Evolutionary conservation across 1,140 invertebrate species (phyloP).

Genomic region (Popillia japonica): DNA sequence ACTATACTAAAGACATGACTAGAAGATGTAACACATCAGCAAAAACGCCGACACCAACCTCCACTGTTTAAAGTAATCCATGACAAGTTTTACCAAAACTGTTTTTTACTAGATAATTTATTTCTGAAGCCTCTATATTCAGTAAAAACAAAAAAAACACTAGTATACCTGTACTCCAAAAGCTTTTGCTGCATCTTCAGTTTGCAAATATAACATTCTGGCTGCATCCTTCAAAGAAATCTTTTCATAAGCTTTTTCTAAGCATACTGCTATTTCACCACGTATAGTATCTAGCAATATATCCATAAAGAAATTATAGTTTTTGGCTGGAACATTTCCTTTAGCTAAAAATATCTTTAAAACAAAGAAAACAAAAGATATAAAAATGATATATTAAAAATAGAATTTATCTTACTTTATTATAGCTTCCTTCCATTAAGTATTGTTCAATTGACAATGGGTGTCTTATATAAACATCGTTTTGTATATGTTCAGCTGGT

Average conservation of each 20-base stretch:
- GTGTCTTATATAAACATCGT: conserved; percentile 94
- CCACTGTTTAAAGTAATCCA: no score
- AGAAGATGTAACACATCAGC: no score
- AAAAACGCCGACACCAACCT: no score
- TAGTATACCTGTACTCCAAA: conserved; percentile 77
- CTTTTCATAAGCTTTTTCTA: conserved; percentile 95
- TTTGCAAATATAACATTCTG: conserved; percentile 87
- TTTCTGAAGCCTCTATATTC: no score
- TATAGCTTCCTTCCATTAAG: conserved; percentile 99
- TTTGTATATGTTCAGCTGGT: conserved; percentile 91
- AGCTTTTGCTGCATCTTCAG: conserved; percentile 77
- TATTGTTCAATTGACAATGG: conserved; percentile 97
- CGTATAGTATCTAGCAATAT: conserved; percentile 94
- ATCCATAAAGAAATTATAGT: conserved; percentile 97
- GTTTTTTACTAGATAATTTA: no score
- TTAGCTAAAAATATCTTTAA: conserved; percentile 81
- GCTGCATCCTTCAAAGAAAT: conserved; percentile 89
- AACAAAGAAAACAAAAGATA: neutral
- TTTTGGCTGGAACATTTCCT: conserved; percentile 94
- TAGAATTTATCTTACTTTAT: conserved; percentile 73
- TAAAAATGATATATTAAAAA: neutral
- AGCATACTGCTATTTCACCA: conserved; percentile 94
- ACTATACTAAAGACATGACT: no score
- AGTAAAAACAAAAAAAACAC: conserved; percentile 27
- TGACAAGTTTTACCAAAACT: no score